Evolutionary conservation across 1,140 invertebrate genomes (phyloP), one percentile per base, ranked within the genome.

Genomic region (Eupristina koningsbergeri): DNA sequence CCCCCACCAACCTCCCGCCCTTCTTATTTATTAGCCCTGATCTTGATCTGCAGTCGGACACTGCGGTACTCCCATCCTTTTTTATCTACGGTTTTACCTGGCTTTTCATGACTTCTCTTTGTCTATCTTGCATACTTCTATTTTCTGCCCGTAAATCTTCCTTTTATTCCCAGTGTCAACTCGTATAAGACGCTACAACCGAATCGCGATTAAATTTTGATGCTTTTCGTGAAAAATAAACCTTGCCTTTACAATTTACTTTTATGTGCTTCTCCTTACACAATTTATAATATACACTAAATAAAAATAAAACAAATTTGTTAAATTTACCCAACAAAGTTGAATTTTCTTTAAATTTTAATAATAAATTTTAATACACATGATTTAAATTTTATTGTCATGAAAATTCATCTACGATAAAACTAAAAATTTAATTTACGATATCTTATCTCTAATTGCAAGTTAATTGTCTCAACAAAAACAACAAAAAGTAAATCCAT

Each of bases 1-100:
- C n/a, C n/a, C n/a, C n/a, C n/a, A n/a, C n/a, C n/a, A n/a, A n/a
- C n/a, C n/a, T n/a, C n/a, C n/a, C n/a, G n/a, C n/a, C 85, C 86
- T 63, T 87, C 87, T 89, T 90, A 90, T 91, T 91, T 89, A 88
- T 90, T 87, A 85, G 81, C 83, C 82, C 77, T 71, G 89, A 90
- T 90, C 88, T 84, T 82, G 87, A 88, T 89, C 87, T 86, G 84
- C 73, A 84, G 85, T 86, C 86, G 86, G 84, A 86, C 81, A 47
- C 80, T 81, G n/a, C 81, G 45, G 39, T 67, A 29, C 39, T 64
- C 73, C 26, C 1, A 41, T 58, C 31, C 17, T 47, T 73, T n/a
- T 45, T 58, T 31, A 45, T n/a, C 29, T 41, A 13, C 13, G 2
- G 8, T 29, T 81, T 81, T 81, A 73, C 26, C 3, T 5, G 31